Evolutionary conservation across 2,888 invertebrate genomes (phyloP), one percentile per base, ranked within the genome.

Genomic region (Cheilosia variabilis): DNA sequence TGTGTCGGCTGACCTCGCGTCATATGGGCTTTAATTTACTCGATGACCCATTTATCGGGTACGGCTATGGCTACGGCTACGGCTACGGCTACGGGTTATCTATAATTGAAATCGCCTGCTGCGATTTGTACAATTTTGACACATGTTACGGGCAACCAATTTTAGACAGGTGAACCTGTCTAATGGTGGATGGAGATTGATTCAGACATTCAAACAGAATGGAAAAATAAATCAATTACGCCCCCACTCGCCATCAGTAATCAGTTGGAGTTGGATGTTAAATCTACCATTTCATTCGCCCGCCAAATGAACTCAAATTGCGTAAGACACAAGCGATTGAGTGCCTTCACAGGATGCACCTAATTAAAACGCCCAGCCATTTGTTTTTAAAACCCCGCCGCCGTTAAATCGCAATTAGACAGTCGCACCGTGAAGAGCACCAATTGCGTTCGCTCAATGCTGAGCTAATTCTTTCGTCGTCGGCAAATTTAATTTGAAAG

Each of bases 401-500:
- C 45, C 83, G 79, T 79, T 73, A 63, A 84, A 84, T 84, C 50
- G 19, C 78, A 73, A 78, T 83, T 83, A 73, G 43, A 41, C 62
- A 57, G 78, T 62, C 82, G 22, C 34, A 52, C 50, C 53, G 68
- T 58, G 53, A 52, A 41, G 55, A 52, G 22, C 45, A 68, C 22
- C 37, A 68, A 66, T 45, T 31, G 68, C 50, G 22, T 41, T 47
- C 58, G 68, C 65, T 65, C 47, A 45, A 53, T 47, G 19, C 41
- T 27, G 43, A 27, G 72, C 58, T 65, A 50, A 55, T 68, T 47
- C 34, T 45, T 62, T 52, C 45, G 68, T 52, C 37, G 73, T 83
- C 79, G 83, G 79, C 83, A 73, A 65, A 69, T 79, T 75, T 47
- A 73, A 84, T 84, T 78, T 79, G 17, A 43, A 69, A 79, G 83